phyloP scores from a whole-genome alignment of 2,113 vertebrate genomes.

The Poicephalus meyeri region DNA sequence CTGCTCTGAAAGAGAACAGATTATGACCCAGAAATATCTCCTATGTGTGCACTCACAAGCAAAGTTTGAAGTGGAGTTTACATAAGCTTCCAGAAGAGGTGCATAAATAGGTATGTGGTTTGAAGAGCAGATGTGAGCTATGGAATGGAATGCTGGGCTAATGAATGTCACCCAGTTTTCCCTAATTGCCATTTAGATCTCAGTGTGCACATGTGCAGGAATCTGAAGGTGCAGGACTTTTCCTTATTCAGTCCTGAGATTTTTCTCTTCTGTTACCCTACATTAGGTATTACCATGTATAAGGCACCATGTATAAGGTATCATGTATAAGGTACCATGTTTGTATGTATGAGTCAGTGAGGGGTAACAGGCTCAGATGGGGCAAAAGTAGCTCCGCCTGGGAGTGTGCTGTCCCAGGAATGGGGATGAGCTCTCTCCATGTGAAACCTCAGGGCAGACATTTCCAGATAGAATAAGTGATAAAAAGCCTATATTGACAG shows the following conservation, averaged over 20 bases:
- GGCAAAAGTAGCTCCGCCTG: not conserved
- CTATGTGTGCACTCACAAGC: not conserved
- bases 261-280: not conserved
- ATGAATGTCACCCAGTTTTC: not conserved
- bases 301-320: not conserved
- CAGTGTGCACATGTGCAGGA: fast-evolving
- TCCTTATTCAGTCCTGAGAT: not conserved
- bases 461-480: not conserved
- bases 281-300: not conserved
- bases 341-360: not conserved
- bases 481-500: not conserved
- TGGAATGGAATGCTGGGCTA: not conserved
- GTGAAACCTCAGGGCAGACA: not conserved
- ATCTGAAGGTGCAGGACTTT: fast-evolving
- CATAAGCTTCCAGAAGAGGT: not conserved
- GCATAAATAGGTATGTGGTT: not conserved
- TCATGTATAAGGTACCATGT: not conserved
- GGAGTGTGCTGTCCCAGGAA: fast-evolving
- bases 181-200: not conserved
- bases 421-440: fast-evolving
- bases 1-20: not conserved
- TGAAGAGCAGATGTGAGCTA: not conserved
- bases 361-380: not conserved
- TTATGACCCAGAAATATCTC: slow-evolving; percentile 33
- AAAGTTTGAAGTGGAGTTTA: not conserved